These are phyloP conservation scores for Rousettus madagascariensis DNA, from an alignment of 2,797 vertebrate species.

Conservation along the genomic window DNA sequence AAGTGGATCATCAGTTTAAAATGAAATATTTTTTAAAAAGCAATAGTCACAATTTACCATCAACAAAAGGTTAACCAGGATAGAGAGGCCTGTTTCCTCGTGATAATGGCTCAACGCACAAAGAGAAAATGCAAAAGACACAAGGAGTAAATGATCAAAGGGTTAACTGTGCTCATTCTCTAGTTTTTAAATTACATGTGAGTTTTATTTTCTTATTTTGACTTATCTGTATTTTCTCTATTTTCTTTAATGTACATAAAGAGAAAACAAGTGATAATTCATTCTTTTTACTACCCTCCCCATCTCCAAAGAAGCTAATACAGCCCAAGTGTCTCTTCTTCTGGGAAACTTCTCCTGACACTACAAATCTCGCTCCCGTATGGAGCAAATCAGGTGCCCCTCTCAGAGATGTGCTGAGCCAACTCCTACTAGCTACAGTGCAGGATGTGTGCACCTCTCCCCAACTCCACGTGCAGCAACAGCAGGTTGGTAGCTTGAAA, in stretches of 20 bases:
- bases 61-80: neutral
- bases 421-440: neutral
- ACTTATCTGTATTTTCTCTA: neutral
- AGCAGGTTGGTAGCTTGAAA: neutral
- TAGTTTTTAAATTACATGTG: neutral
- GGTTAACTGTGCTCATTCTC: neutral
- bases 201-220: slow-evolving; percentile 14
- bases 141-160: neutral
- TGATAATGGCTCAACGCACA: neutral
- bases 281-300: neutral
- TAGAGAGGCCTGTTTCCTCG: neutral
- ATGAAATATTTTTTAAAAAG: neutral
- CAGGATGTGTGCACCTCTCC: neutral
- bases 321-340: neutral
- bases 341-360: neutral
- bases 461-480: neutral
- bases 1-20: neutral
- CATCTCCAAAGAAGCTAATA: neutral
- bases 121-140: neutral
- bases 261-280: neutral
- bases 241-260: neutral
- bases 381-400: neutral
- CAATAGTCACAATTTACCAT: neutral
- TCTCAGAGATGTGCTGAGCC: neutral
- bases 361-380: neutral